Conservation (phyloP, 2,888 invertebrate species). For the Aphodius granarius region DNA sequence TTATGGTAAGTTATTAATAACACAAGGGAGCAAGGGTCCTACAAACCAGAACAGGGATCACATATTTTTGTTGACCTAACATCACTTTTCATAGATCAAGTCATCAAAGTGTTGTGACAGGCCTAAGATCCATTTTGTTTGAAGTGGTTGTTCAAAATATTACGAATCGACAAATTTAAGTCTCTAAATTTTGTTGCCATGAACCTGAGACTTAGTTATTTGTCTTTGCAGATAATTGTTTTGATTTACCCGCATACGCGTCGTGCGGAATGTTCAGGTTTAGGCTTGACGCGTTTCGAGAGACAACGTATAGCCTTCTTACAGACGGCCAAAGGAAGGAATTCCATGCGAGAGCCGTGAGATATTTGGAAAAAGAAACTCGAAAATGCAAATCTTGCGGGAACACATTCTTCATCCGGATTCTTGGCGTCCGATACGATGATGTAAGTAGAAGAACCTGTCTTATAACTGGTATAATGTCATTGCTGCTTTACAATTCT, state of each 20-base stretch:
- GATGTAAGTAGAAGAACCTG: no score
- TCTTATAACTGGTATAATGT: background rate
- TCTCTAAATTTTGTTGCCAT: background rate
- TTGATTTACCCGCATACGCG: slow-evolving; percentile 63
- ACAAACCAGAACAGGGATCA: background rate
- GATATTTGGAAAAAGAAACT: slow-evolving; percentile 62
- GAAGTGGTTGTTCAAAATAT: no score
- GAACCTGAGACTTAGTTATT: background rate
- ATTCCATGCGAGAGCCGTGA: slow-evolving; percentile 61
- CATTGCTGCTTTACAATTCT: background rate
- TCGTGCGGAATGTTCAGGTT: slow-evolving; percentile 66
- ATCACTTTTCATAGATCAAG: no score
- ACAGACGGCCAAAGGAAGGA: slow-evolving; percentile 66
- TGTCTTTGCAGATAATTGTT: slow-evolving; percentile 54
- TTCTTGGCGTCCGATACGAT: slow-evolving; percentile 52
- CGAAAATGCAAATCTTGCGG: slow-evolving; percentile 62
- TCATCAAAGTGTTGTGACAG: no score
- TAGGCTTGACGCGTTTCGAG: slow-evolving; percentile 59
- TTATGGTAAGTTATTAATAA: slow-evolving; percentile 43
- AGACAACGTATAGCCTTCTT: slow-evolving; percentile 63
- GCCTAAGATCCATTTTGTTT: no score
- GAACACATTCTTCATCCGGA: slow-evolving; percentile 57
- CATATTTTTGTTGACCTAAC: background rate
- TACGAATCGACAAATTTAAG: no score
- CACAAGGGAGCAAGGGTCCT: background rate